Evolutionary conservation across 1,140 invertebrate species (phyloP).

Genomic region (Penaeus indicus): DNA sequence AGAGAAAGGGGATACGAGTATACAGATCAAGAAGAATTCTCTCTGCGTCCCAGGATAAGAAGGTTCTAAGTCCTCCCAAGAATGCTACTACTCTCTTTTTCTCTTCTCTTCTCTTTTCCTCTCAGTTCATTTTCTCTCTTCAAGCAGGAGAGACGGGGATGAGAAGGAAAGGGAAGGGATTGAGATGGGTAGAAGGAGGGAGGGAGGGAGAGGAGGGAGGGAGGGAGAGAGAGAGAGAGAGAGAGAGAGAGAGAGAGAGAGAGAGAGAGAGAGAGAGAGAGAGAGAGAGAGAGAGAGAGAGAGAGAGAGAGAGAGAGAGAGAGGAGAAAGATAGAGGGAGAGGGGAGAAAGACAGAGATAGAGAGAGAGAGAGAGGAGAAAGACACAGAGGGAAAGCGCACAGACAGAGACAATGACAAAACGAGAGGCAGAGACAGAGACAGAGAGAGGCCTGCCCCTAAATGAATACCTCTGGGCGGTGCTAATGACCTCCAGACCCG

Average conservation of each 20-base stretch:
- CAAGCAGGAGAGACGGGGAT: neutral
- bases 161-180: slow-evolving; percentile 3
- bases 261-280: slow-evolving; percentile 32
- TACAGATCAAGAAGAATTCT: too few relatives aligned
- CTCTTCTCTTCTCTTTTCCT: neutral
- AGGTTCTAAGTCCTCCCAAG: too few relatives aligned
- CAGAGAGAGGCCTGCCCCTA: too few relatives aligned
- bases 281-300: slow-evolving; percentile 39
- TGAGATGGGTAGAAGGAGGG: neutral
- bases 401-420: neutral
- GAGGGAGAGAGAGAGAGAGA: too few relatives aligned
- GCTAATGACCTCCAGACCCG: too few relatives aligned
- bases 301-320: slow-evolving; percentile 47
- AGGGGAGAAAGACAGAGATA: slow-evolving; percentile 33
- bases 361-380: slow-evolving; percentile 33
- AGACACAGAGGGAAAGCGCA: slow-evolving; percentile 7
- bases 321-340: slow-evolving; percentile 38
- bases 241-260: neutral
- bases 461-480: too few relatives aligned
- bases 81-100: too few relatives aligned
- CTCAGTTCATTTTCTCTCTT: neutral
- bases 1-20: neutral
- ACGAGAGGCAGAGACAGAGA: too few relatives aligned
- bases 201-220: too few relatives aligned
- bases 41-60: too few relatives aligned